Conservation (phyloP, 1,140 invertebrate species). For the Plutomurus gul region DNA sequence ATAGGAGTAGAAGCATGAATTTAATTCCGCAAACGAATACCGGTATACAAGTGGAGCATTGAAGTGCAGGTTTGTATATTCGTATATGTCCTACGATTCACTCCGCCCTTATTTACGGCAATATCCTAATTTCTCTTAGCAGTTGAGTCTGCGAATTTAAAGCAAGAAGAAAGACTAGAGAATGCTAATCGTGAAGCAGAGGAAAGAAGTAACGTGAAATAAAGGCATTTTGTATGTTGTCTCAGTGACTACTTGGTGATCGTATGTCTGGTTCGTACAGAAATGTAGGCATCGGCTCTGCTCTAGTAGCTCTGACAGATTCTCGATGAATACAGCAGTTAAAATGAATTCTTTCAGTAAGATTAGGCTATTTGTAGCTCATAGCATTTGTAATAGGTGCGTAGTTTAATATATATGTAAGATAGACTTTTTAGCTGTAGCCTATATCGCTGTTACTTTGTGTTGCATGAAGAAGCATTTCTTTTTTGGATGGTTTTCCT, state of each 20-base stretch:
- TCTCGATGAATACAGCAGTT: background rate
- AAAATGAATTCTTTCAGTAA: constrained; percentile 8
- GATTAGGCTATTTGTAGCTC: background rate
- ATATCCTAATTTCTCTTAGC: constrained; percentile 15
- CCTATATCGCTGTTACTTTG: no score
- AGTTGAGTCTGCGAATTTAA: background rate
- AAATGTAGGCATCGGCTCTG: background rate
- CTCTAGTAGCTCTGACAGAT: background rate
- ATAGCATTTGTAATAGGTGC: no score
- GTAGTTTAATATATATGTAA: no score
- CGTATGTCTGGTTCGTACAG: no score
- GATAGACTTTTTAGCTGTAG: no score
- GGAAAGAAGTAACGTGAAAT: background rate
- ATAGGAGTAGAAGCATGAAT: background rate
- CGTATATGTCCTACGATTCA: background rate
- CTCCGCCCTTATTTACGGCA: background rate
- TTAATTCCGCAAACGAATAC: constrained; percentile 10
- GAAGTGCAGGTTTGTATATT: background rate
- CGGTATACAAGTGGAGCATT: no score
- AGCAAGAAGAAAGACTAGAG: background rate
- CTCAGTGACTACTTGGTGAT: background rate
- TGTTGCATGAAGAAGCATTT: no score
- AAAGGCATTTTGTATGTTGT: background rate
- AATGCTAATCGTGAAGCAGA: constrained; percentile 2
- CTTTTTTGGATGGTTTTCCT: no score